Base-by-base conservation (phyloP, 2,888 invertebrate genomes). In the Aporophyla lueneburgensis region DNA sequence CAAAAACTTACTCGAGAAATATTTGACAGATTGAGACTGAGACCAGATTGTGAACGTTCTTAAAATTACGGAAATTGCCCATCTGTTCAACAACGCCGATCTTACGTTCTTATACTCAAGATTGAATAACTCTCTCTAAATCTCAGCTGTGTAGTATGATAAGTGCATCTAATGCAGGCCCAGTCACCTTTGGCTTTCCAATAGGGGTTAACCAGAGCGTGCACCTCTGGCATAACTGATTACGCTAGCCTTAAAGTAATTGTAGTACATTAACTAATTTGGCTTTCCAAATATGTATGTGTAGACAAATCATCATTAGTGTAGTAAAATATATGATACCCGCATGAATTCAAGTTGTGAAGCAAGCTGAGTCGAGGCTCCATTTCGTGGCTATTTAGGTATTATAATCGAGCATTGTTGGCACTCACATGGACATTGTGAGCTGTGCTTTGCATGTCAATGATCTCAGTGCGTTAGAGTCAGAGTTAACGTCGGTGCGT, bases 391-490 rank as follows among this genome's bases (percentile, higher is more conserved):
- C 77, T 76, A 76, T 86, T 83, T 86, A 78, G 65, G 71, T 76
- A 80, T 83, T 76, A 70, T 83, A 80, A 83, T 87, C 74, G 81
- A 61, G 74, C 65, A 81, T 81, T 81, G 84, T 87, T 87, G 86
- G 83, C 84, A 87, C 78, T 87, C 75, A 81, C 68, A 84, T 85
- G 76, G 74, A 78, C 74, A 79, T 80, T 74, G 81, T 71, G 63
- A 78, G 78, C 74, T 72, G 74, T 80, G 77, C 85, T 89, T 87
- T 87, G 85, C 87, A 89, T 90, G 84, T 87, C 87, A 87, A 89
- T 87, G 88, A 85, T 89, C 86, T 81, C 82, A 63, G 61, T 80
- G 80, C 69, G 78, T 76, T 83, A 77, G 80, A n/a, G n/a, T n/a
- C n/a, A n/a, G n/a, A n/a, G n/a, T n/a, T n/a, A n/a, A n/a, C n/a